Evolutionary conservation across 2,113 vertebrate genomes (phyloP).

Genomic region (Rhea pennata): DNA sequence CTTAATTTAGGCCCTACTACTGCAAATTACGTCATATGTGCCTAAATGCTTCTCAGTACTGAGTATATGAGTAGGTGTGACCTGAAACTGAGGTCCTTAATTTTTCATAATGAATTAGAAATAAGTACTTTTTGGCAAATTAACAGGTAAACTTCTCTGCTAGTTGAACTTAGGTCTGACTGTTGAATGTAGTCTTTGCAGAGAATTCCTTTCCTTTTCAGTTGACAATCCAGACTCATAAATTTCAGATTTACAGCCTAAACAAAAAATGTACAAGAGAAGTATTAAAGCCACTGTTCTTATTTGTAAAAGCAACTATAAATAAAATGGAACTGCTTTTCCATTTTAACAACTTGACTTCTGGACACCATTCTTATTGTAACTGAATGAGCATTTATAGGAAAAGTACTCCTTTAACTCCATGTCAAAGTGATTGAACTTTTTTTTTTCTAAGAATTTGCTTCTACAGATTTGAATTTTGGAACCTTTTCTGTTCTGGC

Average conservation of each 20-base stretch:
- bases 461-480: conserved; percentile 12
- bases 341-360: background rate
- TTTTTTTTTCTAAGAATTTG: background rate
- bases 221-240: background rate
- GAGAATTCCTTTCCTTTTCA: background rate
- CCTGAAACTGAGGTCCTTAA: background rate
- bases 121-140: background rate
- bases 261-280: background rate
- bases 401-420: background rate
- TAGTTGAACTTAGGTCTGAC: background rate
- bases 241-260: background rate
- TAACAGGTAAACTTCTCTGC: background rate
- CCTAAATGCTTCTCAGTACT: background rate
- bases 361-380: background rate
- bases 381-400: background rate
- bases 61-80: background rate
- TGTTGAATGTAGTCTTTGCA: background rate
- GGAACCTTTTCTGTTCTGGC: conserved; percentile 41
- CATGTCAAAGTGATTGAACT: conserved; percentile 9
- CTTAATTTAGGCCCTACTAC: background rate
- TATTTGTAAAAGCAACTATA: background rate
- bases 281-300: background rate
- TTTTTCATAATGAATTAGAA: background rate
- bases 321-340: background rate
- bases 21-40: background rate